Evolutionary conservation across 1,140 invertebrate genomes (phyloP).

Genomic region (Plectrocnemia conspersa): DNA sequence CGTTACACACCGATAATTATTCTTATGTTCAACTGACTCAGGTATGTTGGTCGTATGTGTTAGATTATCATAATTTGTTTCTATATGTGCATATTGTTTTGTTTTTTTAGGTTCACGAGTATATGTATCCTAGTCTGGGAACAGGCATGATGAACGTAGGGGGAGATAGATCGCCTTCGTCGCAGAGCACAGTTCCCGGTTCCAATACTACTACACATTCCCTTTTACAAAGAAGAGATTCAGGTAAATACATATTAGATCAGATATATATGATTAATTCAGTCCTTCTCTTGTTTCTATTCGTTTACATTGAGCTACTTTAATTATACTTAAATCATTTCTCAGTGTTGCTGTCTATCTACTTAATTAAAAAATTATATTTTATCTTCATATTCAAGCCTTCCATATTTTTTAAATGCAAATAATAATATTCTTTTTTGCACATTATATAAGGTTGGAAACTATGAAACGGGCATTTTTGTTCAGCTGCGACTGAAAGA

Average conservation of each 20-base stretch:
- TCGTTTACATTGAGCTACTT: not conserved
- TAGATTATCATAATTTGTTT: slow-evolving; percentile 5
- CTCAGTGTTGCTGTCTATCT: no score
- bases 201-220: slow-evolving; percentile 25
- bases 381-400: no score
- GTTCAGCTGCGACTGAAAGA: no score
- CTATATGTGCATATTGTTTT: slow-evolving; percentile 23
- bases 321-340: no score
- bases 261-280: not conserved
- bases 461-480: no score
- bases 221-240: slow-evolving; percentile 40
- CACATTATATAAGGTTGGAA: no score
- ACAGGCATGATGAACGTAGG: slow-evolving; percentile 38
- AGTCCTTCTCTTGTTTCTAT: not conserved
- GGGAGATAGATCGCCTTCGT: slow-evolving; percentile 29
- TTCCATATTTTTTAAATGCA: no score
- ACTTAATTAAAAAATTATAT: no score
- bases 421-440: no score
- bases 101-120: slow-evolving; percentile 61
- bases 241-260: slow-evolving; percentile 36
- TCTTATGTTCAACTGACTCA: slow-evolving; percentile 83
- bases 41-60: slow-evolving; percentile 41
- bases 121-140: slow-evolving; percentile 74
- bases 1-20: slow-evolving; percentile 59
- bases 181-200: slow-evolving; percentile 17